A percentile compares a stretch with the other conserved stretches of the same genome.
Conservation (phyloP, 2,888 invertebrate genomes). For the Eucera pruinosa region DNA sequence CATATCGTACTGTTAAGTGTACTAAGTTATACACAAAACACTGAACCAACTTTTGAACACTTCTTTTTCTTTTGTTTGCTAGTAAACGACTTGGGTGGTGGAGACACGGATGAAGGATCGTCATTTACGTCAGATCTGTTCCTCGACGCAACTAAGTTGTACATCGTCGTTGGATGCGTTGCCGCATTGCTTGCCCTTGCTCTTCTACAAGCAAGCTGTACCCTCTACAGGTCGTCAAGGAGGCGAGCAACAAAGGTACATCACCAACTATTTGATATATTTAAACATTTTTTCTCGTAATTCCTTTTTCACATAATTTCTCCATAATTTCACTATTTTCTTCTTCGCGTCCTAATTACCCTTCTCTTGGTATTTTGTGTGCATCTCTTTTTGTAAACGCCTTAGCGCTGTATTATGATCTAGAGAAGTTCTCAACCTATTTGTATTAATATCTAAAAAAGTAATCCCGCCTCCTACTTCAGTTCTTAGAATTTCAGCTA, state of each 20-base stretch:
- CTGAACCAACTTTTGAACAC: conserved; percentile 35
- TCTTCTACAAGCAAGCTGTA: conserved; percentile 93
- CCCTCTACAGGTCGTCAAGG: conserved; percentile 89
- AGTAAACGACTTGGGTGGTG: conserved; percentile 84
- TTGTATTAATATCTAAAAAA: conserved; percentile 6
- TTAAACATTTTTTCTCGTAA: conserved; percentile 1
- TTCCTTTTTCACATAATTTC: conserved; percentile 29
- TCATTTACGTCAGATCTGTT: conserved; percentile 84
- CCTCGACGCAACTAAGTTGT: conserved; percentile 90
- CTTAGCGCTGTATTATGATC: conserved; percentile 30
- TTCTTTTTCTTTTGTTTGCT: conserved; percentile 72
- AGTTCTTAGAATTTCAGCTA: not conserved
- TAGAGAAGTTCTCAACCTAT: conserved; percentile 23
- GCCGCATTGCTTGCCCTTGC: conserved; percentile 92
- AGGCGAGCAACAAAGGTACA: conserved; percentile 88
- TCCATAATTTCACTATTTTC: conserved; percentile 42
- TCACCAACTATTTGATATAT: conserved; percentile 12
- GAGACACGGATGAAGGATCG: conserved; percentile 69
- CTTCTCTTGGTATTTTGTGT: conserved; percentile 51
- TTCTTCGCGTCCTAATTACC: conserved; percentile 41
- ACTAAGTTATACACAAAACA: conserved; percentile 43
- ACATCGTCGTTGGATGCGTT: conserved; percentile 93
- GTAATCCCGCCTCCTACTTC: not conserved
- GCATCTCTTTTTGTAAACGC: conserved; percentile 45
- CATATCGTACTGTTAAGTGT: conserved; percentile 17